Conservation (phyloP, 2,113 vertebrate genomes). For the Syngnathus typhle region DNA sequence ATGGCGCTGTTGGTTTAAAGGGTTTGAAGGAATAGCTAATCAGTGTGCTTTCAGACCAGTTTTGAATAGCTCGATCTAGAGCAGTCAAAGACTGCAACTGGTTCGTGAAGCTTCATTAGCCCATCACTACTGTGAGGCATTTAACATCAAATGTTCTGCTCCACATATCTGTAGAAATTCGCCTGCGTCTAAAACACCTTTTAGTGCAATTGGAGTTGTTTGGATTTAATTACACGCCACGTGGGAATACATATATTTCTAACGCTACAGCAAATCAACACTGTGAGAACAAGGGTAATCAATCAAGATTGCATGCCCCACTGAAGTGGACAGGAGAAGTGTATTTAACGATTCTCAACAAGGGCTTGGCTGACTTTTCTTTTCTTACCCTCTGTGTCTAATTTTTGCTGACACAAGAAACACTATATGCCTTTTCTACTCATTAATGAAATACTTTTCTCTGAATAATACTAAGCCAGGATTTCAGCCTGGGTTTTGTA, state of each 20-base stretch:
- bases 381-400: conserved; percentile 7
- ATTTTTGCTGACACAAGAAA: conserved; percentile 13
- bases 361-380: conserved; percentile 26
- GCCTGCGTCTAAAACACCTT: conserved; percentile 17
- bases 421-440: not conserved
- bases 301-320: conserved; percentile 23
- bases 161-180: conserved; percentile 12
- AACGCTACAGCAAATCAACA: conserved; percentile 20
- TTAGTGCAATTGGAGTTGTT: conserved; percentile 12
- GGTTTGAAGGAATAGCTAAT: too few relatives aligned
- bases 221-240: conserved; percentile 30
- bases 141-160: not conserved
- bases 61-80: too few relatives aligned
- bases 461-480: too few relatives aligned
- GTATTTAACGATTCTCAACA: conserved; percentile 42
- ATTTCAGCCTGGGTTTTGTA: too few relatives aligned
- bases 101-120: too few relatives aligned
- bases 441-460: not conserved
- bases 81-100: too few relatives aligned
- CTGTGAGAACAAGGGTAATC: conserved; percentile 26
- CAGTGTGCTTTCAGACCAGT: too few relatives aligned
- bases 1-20: too few relatives aligned
- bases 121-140: not conserved
- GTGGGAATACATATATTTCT: conserved; percentile 28
- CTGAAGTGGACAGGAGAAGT: conserved; percentile 13